phyloP scores from a whole-genome alignment of 1,140 invertebrate genomes.

The Drosophila nikananu region DNA sequence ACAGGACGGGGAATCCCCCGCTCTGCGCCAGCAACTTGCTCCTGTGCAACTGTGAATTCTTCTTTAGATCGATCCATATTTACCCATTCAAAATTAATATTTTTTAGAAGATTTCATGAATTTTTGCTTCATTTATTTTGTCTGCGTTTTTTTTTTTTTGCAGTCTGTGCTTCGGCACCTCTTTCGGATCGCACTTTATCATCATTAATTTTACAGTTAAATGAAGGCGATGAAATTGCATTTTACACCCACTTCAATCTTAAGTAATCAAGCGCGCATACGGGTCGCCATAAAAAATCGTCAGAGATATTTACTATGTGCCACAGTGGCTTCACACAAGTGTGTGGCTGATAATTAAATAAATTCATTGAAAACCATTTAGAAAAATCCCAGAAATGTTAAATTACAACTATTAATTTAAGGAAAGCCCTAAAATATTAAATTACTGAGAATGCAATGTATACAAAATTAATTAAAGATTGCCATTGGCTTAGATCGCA shows the following conservation, averaged over 20 bases:
- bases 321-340: slow-evolving; percentile 4
- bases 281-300: slow-evolving; percentile 50
- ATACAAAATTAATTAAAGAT: neutral
- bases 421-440: neutral
- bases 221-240: slow-evolving; percentile 61
- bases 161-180: neutral
- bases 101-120: neutral
- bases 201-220: slow-evolving; percentile 66
- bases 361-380: neutral
- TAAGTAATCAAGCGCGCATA: slow-evolving; percentile 62
- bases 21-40: too few species aligned
- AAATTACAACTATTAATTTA: neutral
- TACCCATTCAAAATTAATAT: neutral
- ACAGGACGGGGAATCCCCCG: neutral
- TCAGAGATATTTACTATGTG: slow-evolving; percentile 2
- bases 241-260: slow-evolving; percentile 30
- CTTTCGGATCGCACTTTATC: slow-evolving; percentile 23
- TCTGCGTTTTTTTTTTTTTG: neutral
- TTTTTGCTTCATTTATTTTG: neutral
- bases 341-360: neutral
- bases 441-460: neutral
- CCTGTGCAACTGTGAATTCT: neutral
- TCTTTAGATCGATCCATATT: neutral
- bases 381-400: neutral
- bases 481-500: neutral